Percentiles rank a stretch among this genome's conserved stretches.
Evolutionary conservation across 2,888 invertebrate species (phyloP).

Genomic region (Actias luna): DNA sequence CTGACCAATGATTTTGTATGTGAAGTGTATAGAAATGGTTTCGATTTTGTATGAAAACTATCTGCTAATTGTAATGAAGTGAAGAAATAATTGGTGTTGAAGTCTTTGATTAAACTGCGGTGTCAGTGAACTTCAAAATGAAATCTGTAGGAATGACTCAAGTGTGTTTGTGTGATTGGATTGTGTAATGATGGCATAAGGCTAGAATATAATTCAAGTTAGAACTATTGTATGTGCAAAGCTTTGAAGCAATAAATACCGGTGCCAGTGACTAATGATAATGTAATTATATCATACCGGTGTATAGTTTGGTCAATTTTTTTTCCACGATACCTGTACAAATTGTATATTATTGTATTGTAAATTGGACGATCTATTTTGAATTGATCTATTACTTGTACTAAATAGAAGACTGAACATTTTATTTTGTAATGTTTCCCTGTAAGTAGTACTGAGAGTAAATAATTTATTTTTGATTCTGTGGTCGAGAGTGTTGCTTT

Average conservation of each 20-base stretch:
- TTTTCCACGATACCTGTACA: slow-evolving; percentile 52
- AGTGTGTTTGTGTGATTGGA: neutral
- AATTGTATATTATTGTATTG: slow-evolving; percentile 61
- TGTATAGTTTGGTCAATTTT: slow-evolving; percentile 45
- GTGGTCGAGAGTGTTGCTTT: slow-evolving; percentile 38
- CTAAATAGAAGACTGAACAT: slow-evolving; percentile 78
- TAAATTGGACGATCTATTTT: slow-evolving; percentile 59
- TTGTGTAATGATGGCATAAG: neutral
- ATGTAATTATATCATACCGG: slow-evolving; percentile 12
- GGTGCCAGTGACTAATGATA: slow-evolving; percentile 24
- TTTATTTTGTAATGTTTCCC: slow-evolving; percentile 31
- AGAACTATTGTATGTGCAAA: neutral
- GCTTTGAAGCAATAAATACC: slow-evolving; percentile 12
- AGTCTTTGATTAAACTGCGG: neutral
- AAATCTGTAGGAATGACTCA: neutral
- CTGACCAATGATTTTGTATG: neutral
- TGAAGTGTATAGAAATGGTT: neutral
- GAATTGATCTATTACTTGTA: slow-evolving; percentile 35
- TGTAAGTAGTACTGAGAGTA: slow-evolving; percentile 4
- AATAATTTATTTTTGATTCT: slow-evolving; percentile 19
- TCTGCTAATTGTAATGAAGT: neutral
- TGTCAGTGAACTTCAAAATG: neutral
- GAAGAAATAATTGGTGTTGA: neutral
- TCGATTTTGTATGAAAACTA: neutral
- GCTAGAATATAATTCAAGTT: neutral